A percentile compares a stretch with the other conserved stretches of the same genome.
phyloP scores from a whole-genome alignment of 2,797 vertebrate species.

The Pampus argenteus region DNA sequence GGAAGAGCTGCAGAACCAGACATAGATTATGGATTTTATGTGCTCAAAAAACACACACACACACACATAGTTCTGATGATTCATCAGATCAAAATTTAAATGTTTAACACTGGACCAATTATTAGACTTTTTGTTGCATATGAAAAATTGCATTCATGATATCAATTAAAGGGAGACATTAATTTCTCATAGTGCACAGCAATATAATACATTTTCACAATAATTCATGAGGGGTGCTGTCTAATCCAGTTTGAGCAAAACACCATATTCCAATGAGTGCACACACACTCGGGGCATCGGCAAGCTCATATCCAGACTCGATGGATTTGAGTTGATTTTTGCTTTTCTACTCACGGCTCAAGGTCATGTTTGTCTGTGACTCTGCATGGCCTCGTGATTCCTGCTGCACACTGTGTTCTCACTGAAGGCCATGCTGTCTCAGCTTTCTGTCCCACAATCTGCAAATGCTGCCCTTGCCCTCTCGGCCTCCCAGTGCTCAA shows the following conservation, averaged over 20 bases:
- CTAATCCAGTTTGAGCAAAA: constrained; percentile 61
- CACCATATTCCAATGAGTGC: constrained; percentile 58
- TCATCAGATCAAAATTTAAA: constrained; percentile 54
- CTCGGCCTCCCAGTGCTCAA: constrained; percentile 73
- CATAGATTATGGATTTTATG: constrained; percentile 39
- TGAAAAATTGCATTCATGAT: constrained; percentile 64
- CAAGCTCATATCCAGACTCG: constrained; percentile 27
- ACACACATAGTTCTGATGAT: constrained; percentile 29
- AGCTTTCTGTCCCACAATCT: constrained; percentile 78
- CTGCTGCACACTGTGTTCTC: constrained; percentile 61
- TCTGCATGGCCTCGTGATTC: constrained; percentile 54
- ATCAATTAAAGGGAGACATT: constrained; percentile 58
- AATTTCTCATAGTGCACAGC: constrained; percentile 41
- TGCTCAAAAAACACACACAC: constrained; percentile 19
- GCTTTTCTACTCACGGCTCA: constrained; percentile 58
- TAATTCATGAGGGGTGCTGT: constrained; percentile 58
- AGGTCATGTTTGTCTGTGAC: constrained; percentile 66
- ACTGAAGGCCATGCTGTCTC: constrained; percentile 79
- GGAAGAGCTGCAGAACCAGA: constrained; percentile 44
- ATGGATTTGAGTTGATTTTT: constrained; percentile 54
- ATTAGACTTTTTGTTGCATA: constrained; percentile 57
- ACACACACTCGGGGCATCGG: constrained; percentile 5
- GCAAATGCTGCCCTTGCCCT: constrained; percentile 74
- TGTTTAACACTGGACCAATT: constrained; percentile 38
- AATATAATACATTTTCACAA: constrained; percentile 51